Evolutionary conservation across 2,888 invertebrate species (phyloP), one percentile per base, ranked within the genome.

Genomic region (Strigamia maritima): DNA sequence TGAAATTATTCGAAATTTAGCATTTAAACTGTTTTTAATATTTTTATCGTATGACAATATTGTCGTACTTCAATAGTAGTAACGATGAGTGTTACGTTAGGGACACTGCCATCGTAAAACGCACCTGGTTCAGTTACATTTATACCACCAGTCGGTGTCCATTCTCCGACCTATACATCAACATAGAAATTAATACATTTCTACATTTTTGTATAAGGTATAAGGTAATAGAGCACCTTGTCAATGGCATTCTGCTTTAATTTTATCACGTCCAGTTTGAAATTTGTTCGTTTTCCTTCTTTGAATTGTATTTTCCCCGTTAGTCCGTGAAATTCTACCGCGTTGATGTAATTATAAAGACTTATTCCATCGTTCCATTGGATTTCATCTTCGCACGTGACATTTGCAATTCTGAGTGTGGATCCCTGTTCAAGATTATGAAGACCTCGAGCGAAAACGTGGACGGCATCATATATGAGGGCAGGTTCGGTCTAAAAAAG

Each of bases 401-500:
- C 44, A 75, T 81, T 81, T 75, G 90, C 90, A 0, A 91, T 89
- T 31, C 89, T 89, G 76, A 92, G 87, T 16, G 91, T 88, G 82
- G 92, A 90, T 81, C 92, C 91, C 14, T 89, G 88, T 84, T 91
- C 91, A 82, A 94, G 89, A 4, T 91, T 89, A 16, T 92, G 91
- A 54, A 95, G 86, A 1, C 94, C 94, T 82, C 92, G 89, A 1
- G 93, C 94, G 82, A 94, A 90, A 8, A 93, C 91, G 84, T 93
- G 93, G 0, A 95, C 94, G 1, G 94, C 93, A 84, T 95, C 94
- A 85, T 92, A 94, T 83, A 94, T 90, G 75, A 95, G 88, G 0
- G 94, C 94, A 80, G 94, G 93, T 86, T 93, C 93, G 77, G 94
- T 93, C 94, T 94, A 77, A n/a, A n/a, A n/a, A n/a, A n/a, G n/a